These are phyloP conservation scores for Lepeophtheirus salmonis DNA, from an alignment of 1,140 invertebrate genomes.

Conservation along the genomic window DNA sequence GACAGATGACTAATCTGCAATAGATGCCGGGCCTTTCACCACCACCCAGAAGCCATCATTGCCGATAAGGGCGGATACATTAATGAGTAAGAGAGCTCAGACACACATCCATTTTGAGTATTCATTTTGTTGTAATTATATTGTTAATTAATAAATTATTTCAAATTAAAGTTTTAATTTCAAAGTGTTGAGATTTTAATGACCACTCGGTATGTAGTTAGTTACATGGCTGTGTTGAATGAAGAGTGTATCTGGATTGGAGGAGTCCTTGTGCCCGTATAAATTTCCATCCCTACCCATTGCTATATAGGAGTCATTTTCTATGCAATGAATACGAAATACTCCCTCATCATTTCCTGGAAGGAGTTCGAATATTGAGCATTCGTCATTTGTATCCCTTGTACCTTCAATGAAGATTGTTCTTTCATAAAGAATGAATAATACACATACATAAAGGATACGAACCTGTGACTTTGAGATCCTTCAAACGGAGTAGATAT, in stretches of 20 bases:
- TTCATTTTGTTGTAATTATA: no score
- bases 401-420: neutral
- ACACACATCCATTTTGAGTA: no score
- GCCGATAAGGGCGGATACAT: no score
- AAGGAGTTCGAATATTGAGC: conserved; percentile 2
- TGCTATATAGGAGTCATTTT: conserved; percentile 37
- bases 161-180: no score
- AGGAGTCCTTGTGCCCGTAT: conserved; percentile 36
- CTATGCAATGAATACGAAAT: conserved; percentile 33
- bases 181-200: no score
- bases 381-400: neutral
- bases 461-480: conserved; percentile 12
- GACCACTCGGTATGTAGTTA: no score
- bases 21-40: no score
- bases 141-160: no score
- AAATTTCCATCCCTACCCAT: conserved; percentile 40
- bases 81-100: no score
- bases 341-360: neutral
- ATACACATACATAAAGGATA: no score
- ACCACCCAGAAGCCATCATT: no score
- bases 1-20: no score
- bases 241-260: neutral
- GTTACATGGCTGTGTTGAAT: conserved; percentile 4
- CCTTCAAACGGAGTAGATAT: conserved; percentile 22
- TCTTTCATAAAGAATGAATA: neutral